Evolutionary conservation across 2,888 invertebrate genomes (phyloP).

Genomic region (Parapristionchus giblindavisi): DNA sequence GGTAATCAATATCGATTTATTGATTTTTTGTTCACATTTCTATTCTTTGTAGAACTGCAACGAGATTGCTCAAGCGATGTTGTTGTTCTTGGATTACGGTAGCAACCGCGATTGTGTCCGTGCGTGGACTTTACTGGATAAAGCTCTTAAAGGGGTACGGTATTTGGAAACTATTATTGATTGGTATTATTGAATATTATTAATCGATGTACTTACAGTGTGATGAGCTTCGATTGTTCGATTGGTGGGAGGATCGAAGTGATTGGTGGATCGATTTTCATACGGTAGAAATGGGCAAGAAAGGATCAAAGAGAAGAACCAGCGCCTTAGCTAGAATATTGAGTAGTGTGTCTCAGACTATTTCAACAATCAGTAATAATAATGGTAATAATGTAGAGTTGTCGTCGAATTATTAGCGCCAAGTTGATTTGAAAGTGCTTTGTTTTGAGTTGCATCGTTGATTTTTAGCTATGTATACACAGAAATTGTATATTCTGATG

Average conservation of each 20-base stretch:
- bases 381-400: too few relatives aligned
- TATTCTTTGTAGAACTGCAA: background rate
- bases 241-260: slow-evolving; percentile 6
- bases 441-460: too few relatives aligned
- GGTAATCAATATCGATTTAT: background rate
- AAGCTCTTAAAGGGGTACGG: slow-evolving; percentile 8
- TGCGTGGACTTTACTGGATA: slow-evolving; percentile 22
- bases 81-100: slow-evolving; percentile 19
- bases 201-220: background rate
- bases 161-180: background rate
- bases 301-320: slow-evolving; percentile 9
- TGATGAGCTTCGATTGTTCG: background rate
- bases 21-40: background rate
- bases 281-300: background rate
- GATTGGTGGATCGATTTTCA: slow-evolving; percentile 17
- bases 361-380: too few relatives aligned
- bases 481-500: too few relatives aligned
- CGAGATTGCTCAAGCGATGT: background rate
- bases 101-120: slow-evolving; percentile 4
- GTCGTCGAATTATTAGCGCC: too few relatives aligned
- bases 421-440: too few relatives aligned
- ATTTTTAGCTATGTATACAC: too few relatives aligned
- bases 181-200: background rate
- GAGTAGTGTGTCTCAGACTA: too few relatives aligned
- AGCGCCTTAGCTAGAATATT: too few relatives aligned